Evolutionary conservation across 2,113 vertebrate species (phyloP).

Genomic region (Bubo blakistoni): DNA sequence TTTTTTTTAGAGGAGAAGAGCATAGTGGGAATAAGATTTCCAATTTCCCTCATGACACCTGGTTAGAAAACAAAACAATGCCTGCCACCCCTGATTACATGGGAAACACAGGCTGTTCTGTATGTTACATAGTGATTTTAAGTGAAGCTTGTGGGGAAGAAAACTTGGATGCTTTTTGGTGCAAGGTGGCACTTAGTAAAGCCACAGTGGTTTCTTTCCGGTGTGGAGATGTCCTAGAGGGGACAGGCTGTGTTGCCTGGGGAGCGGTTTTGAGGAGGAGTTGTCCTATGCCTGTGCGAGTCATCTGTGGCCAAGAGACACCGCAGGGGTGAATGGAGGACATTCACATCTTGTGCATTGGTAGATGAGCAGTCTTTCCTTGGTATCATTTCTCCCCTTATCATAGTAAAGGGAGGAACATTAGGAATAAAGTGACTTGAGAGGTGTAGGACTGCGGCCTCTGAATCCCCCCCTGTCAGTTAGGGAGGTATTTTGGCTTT

Average conservation of each 20-base stretch:
- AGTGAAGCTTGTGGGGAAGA: neutral
- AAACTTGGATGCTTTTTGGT: neutral
- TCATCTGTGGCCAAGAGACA: accelerated
- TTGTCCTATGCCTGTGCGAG: neutral
- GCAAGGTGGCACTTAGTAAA: neutral
- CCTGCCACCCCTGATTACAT: neutral
- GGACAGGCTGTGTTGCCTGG: neutral
- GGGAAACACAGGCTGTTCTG: neutral
- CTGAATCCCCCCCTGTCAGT: neutral
- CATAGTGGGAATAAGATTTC: neutral
- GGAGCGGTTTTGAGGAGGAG: neutral
- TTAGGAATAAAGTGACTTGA: neutral
- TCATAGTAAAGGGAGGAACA: neutral
- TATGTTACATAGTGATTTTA: neutral
- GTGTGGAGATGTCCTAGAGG: neutral
- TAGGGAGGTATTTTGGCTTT: neutral
- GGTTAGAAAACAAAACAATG: neutral
- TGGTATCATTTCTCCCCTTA: neutral
- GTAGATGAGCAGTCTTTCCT: too few relatives aligned
- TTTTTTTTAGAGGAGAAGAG: neutral
- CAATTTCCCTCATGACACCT: neutral
- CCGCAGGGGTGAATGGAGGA: neutral
- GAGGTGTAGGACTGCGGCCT: neutral
- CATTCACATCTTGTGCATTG: accelerated
- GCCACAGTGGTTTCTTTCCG: neutral